phyloP scores from a whole-genome alignment of 2,797 vertebrate species.

The Acrossocheilus wenchowensis region DNA sequence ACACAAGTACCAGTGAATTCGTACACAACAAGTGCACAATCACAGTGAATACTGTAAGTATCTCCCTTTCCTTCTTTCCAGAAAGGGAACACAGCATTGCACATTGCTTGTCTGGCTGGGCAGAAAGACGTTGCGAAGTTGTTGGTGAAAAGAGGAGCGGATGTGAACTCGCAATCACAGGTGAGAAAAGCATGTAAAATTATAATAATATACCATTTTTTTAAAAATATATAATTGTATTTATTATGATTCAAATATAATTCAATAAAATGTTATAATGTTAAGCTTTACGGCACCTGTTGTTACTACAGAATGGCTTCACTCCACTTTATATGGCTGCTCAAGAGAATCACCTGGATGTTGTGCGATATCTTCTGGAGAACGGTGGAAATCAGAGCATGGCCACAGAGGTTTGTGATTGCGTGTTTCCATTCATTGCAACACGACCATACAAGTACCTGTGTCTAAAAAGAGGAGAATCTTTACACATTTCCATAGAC shows the following conservation, averaged over 20 bases:
- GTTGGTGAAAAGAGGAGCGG: constrained; percentile 91
- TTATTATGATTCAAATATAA: background rate
- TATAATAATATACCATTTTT: background rate
- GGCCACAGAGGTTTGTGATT: constrained; percentile 88
- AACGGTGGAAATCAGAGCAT: constrained; percentile 98
- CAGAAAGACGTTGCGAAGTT: constrained; percentile 91
- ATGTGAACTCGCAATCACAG: constrained; percentile 96
- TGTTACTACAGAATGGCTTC: constrained; percentile 89
- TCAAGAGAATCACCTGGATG: constrained; percentile 96
- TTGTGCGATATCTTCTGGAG: constrained; percentile 94
- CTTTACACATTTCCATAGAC: background rate
- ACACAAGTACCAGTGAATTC: background rate
- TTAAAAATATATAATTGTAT: background rate
- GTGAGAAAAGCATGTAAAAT: constrained; percentile 66
- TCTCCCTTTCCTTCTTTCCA: constrained; percentile 63
- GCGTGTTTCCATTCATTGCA: background rate
- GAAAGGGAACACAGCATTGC: constrained; percentile 98
- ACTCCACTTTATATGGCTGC: constrained; percentile 98
- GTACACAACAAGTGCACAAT: constrained; percentile 5
- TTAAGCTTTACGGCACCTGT: background rate
- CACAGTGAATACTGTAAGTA: background rate
- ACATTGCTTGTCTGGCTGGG: constrained; percentile 96
- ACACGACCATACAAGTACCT: background rate
- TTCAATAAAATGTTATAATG: background rate
- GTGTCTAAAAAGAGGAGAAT: background rate